A percentile compares a stretch with the other conserved stretches of the same genome.
phyloP scores from a whole-genome alignment of 1,140 invertebrate genomes.

The Pissodes strobi region DNA sequence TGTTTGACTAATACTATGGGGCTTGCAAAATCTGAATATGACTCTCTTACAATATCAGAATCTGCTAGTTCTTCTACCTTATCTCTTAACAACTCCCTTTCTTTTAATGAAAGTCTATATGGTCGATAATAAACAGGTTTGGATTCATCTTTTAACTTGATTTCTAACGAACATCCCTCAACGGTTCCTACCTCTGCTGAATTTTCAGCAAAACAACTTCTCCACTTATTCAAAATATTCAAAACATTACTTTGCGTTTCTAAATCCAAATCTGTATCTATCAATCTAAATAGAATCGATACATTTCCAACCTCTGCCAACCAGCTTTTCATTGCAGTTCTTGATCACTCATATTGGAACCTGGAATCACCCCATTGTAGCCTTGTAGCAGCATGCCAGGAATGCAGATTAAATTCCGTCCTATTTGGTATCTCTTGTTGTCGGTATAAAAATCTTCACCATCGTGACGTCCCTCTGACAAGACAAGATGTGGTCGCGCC shows the following conservation, averaged over 20 bases:
- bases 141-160: neutral
- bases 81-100: neutral
- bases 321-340: neutral
- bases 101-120: neutral
- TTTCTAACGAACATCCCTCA: neutral
- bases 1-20: neutral
- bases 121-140: neutral
- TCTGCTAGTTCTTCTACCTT: neutral
- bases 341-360: neutral
- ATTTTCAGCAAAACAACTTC: neutral
- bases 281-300: neutral
- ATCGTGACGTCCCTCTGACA: neutral
- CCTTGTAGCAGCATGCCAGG: neutral
- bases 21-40: neutral
- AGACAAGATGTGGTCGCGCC: neutral
- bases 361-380: neutral
- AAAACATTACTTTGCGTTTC: neutral
- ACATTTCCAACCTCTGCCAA: neutral
- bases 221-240: neutral
- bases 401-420: neutral
- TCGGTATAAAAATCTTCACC: neutral
- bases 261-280: neutral
- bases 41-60: neutral
- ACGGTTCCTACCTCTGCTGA: neutral
- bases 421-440: neutral